Conservation (phyloP, 1,140 invertebrate genomes). For the Colletes latitarsis region DNA sequence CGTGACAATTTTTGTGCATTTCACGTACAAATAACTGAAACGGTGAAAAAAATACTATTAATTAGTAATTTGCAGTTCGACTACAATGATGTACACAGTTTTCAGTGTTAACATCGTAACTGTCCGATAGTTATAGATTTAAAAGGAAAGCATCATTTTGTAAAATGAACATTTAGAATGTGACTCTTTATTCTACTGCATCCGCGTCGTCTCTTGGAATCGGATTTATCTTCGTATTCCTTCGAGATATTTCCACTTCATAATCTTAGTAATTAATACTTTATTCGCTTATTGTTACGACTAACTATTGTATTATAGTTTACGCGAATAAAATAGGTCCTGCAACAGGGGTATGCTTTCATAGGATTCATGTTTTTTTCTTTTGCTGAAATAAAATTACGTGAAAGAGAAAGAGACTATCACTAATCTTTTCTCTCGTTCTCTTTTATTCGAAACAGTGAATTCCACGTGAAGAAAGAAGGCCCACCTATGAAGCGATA, state of each 20-base stretch:
- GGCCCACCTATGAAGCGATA: slow-evolving; percentile 73
- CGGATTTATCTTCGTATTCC: slow-evolving; percentile 14
- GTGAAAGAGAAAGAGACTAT: neutral
- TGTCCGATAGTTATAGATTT: slow-evolving; percentile 30
- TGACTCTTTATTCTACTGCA: slow-evolving; percentile 36
- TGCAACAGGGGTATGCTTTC: slow-evolving; percentile 35
- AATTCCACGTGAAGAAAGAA: slow-evolving; percentile 67
- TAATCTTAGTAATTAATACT: slow-evolving; percentile 73
- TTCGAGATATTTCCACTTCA: slow-evolving; percentile 59
- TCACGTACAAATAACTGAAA: slow-evolving; percentile 6
- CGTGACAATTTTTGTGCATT: slow-evolving; percentile 12
- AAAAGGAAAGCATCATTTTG: slow-evolving; percentile 22
- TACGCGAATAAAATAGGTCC: slow-evolving; percentile 67
- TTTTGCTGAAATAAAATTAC: slow-evolving; percentile 27
- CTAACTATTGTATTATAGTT: slow-evolving; percentile 73
- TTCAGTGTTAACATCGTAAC: neutral
- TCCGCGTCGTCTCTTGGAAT: slow-evolving; percentile 24
- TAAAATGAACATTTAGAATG: slow-evolving; percentile 39
- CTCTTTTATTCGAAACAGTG: slow-evolving; percentile 64
- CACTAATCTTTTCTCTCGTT: slow-evolving; percentile 44
- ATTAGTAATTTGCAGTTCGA: slow-evolving; percentile 8
- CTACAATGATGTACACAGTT: neutral
- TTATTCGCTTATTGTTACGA: slow-evolving; percentile 72
- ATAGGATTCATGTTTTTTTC: slow-evolving; percentile 38
- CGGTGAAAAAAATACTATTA: neutral